A percentile compares a stretch with the other conserved stretches of the same genome.
These are phyloP conservation scores for Drosophila sordidula DNA, from an alignment of 2,888 invertebrate species.

Conservation along the genomic window DNA sequence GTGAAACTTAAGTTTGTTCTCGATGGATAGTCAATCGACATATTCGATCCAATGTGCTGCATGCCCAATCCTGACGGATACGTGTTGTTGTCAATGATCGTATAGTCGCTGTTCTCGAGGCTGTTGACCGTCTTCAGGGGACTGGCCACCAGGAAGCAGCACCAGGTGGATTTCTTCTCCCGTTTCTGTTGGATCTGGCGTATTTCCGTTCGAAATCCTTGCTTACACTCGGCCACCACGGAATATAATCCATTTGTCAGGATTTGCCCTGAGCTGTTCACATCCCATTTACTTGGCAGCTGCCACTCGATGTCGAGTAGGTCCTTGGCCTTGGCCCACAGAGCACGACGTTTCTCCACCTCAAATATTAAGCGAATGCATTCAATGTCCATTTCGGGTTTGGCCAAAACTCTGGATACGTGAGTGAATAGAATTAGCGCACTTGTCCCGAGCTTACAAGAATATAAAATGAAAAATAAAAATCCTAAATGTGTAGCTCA, in stretches of 20 bases:
- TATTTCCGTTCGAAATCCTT: not conserved
- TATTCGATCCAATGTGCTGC: not conserved
- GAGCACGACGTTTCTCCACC: not conserved
- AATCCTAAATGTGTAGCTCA: not conserved
- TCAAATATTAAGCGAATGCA: not conserved
- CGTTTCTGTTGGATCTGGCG: slow-evolving; percentile 3
- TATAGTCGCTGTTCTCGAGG: not conserved
- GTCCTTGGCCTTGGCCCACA: not conserved
- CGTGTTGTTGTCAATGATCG: not conserved
- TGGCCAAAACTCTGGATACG: not conserved
- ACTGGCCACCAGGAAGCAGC: not conserved
- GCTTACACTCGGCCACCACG: not conserved
- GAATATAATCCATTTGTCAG: slow-evolving; percentile 3
- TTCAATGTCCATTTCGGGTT: slow-evolving; percentile 1
- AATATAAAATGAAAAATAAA: not conserved
- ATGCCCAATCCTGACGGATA: not conserved
- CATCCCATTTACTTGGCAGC: slow-evolving; percentile 1
- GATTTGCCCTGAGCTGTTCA: not conserved
- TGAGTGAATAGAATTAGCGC: not conserved
- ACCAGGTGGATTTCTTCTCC: not conserved
- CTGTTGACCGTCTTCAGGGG: not conserved
- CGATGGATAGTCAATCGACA: not conserved
- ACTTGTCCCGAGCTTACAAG: not conserved
- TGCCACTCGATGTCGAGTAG: not conserved
- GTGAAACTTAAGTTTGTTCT: not conserved